These are phyloP conservation scores for Muntiacus muntjak DNA, from an alignment of 2,113 vertebrate genomes.

Conservation along the genomic window DNA sequence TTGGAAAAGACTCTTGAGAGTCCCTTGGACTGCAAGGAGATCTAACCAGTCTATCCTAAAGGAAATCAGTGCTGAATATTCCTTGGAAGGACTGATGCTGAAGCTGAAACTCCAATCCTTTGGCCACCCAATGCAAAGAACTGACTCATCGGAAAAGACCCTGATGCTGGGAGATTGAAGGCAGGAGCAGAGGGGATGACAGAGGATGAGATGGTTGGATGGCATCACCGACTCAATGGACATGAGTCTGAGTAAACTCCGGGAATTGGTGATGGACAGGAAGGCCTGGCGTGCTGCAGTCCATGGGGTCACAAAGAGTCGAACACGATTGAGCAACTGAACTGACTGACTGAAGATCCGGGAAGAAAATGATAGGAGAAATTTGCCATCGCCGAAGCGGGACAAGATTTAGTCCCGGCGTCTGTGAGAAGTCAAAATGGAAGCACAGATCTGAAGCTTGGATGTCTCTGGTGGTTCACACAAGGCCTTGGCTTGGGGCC, in stretches of 20 bases:
- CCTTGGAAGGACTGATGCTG: not conserved
- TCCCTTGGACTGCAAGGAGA: not conserved
- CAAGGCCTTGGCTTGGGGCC: not conserved
- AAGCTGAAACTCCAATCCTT: not conserved
- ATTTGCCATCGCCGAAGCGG: rapidly evolving
- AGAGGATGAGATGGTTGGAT: not conserved
- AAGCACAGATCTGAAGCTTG: not conserved
- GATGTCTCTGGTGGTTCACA: not conserved
- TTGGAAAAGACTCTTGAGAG: not conserved
- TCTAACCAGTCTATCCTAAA: not conserved
- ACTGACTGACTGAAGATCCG: not conserved
- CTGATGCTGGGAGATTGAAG: not conserved
- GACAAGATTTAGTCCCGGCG: not conserved
- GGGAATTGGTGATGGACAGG: not conserved
- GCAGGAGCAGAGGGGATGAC: rapidly evolving
- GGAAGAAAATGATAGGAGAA: not conserved
- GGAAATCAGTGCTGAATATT: rapidly evolving
- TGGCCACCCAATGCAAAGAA: not conserved
- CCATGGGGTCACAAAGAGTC: not conserved
- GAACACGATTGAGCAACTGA: rapidly evolving
- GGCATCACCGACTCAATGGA: not conserved
- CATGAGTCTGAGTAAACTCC: not conserved
- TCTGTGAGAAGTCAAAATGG: not conserved
- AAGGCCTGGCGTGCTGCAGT: not conserved
- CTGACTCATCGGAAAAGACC: rapidly evolving